Evolutionary conservation across 2,113 vertebrate genomes (phyloP), one percentile per base, ranked within the genome.

Genomic region (Ochotona princeps): DNA sequence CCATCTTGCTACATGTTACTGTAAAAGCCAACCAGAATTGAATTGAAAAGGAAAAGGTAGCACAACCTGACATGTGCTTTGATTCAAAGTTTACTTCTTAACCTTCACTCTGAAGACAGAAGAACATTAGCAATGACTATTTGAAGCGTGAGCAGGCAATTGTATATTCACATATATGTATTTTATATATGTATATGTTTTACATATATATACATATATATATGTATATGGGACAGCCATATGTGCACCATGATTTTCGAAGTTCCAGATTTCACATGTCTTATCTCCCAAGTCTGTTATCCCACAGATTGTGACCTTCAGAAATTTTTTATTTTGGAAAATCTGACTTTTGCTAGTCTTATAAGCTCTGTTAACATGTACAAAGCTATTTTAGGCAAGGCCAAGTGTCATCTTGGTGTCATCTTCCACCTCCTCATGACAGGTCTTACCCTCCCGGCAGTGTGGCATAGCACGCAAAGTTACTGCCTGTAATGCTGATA

Each of bases 81-180:
- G 32, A 84, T 81, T 74, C 78, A 61, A 74, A 54, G 23, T 35
- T 92, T 86, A 81, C 60, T 72, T 92, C 92, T 96, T n/a, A 94
- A 35, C 18, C 32, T 88, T 83, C 75, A 15, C 32, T 83, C 78
- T 75, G 60, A 69, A 30, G 3, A 83, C 35, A 80, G 49, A 70
- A 67, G 87, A 84, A 67, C 15, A n/a, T 67, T 30, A n/a, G 30
- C 28, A 66, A 54, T 80, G n/a, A 81, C 70, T 82, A 10, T 73
- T 87, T 84, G 65, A 89, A 92, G 67, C 67, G 20, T 57, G 5
- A 66, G 60, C 78, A 89, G 20, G 28, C 83, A 76, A 60, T 84
- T 94, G 67, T 28, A 54, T 12, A 38, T 70, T 44, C 6, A 44
- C 38, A 44, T 44, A 44, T 44, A 44, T 44, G 38, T 44, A 44